A percentile compares a stretch with the other conserved stretches of the same genome.
phyloP scores from a whole-genome alignment of 2,888 invertebrate genomes.

The Aphidius colemani region DNA sequence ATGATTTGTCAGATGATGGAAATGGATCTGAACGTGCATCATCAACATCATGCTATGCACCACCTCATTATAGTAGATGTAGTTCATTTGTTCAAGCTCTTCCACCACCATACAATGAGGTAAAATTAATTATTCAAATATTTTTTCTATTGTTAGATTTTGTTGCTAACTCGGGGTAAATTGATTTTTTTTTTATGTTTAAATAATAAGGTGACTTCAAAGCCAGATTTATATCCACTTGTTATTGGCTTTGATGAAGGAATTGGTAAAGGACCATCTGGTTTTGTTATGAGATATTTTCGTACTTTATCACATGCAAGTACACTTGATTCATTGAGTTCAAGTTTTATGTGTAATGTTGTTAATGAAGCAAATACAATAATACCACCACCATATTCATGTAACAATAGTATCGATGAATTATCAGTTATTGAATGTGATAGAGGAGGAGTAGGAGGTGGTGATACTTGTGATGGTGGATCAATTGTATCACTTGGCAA shows the following conservation, averaged over 20 bases:
- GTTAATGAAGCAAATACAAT: slow-evolving; percentile 85
- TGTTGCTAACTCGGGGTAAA: neutral
- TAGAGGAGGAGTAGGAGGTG: slow-evolving; percentile 48
- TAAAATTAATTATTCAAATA: slow-evolving; percentile 47
- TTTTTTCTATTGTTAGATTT: slow-evolving; percentile 10
- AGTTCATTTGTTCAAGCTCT: slow-evolving; percentile 79
- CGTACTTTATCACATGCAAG: slow-evolving; percentile 82
- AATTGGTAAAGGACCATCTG: slow-evolving; percentile 71
- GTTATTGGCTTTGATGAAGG: slow-evolving; percentile 78
- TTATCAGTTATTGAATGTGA: slow-evolving; percentile 54
- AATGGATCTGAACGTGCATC: slow-evolving; percentile 77
- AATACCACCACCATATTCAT: slow-evolving; percentile 78
- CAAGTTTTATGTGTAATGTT: slow-evolving; percentile 84
- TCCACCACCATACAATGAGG: slow-evolving; percentile 81
- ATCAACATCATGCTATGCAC: slow-evolving; percentile 79
- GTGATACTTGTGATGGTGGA: slow-evolving; percentile 44
- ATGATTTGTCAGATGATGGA: slow-evolving; percentile 61
- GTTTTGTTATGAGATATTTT: slow-evolving; percentile 86
- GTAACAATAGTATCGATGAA: slow-evolving; percentile 75
- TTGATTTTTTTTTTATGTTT: neutral
- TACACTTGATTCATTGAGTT: slow-evolving; percentile 84
- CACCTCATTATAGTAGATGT: slow-evolving; percentile 83
- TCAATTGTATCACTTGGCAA: slow-evolving; percentile 58
- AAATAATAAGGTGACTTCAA: slow-evolving; percentile 74
- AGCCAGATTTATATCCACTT: slow-evolving; percentile 83